Percentiles rank a stretch among this genome's conserved stretches.
Conservation (phyloP, 2,113 vertebrate species). For the Brachirus orientalis region DNA sequence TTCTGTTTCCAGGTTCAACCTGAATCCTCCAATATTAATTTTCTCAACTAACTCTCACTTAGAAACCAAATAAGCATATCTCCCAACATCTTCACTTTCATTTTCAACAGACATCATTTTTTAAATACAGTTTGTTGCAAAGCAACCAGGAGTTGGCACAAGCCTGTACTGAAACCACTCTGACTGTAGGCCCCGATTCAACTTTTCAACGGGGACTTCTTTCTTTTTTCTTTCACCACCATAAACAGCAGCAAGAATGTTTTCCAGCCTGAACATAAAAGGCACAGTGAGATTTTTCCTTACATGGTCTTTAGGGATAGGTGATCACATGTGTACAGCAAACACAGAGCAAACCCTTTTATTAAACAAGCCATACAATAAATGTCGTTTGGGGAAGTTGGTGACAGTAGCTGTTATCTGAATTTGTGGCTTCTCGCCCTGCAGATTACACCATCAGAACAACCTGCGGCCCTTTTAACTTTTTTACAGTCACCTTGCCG, state of each 20-base stretch:
- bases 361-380: constrained; percentile 39
- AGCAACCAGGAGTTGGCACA: constrained; percentile 49
- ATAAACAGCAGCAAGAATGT: constrained; percentile 36
- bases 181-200: constrained; percentile 12
- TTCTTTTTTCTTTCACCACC: not conserved
- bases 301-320: constrained; percentile 27
- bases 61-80: not conserved
- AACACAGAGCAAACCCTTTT: constrained; percentile 65
- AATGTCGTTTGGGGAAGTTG: constrained; percentile 42
- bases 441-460: constrained; percentile 19
- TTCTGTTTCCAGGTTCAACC: not conserved
- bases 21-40: not conserved
- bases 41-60: constrained; percentile 3
- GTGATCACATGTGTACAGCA: constrained; percentile 34
- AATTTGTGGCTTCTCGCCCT: constrained; percentile 22
- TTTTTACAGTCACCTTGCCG: constrained; percentile 21
- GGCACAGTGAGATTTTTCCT: constrained; percentile 63
- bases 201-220: not conserved
- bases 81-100: not conserved
- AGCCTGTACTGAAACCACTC: constrained; percentile 29
- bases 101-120: constrained; percentile 28
- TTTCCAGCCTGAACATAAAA: constrained; percentile 63
- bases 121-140: constrained; percentile 11
- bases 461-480: not conserved
- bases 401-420: constrained; percentile 16